Conservation (phyloP, 2,797 vertebrate genomes). For the Schizothorax lantsangensis region DNA sequence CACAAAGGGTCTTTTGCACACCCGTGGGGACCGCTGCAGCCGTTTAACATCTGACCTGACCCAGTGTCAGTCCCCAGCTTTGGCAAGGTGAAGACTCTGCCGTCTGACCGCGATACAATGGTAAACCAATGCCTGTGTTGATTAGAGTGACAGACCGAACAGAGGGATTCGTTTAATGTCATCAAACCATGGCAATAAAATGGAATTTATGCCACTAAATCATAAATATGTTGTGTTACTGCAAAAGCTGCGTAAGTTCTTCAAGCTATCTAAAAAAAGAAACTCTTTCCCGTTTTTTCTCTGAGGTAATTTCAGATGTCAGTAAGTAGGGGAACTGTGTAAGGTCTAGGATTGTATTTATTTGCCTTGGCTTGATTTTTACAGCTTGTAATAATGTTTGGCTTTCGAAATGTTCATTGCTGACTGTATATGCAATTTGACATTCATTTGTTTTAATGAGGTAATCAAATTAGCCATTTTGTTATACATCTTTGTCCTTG, state of each 20-base stretch:
- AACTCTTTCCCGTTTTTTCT: background rate
- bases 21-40: constrained; percentile 69
- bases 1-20: constrained; percentile 79
- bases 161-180: constrained; percentile 3
- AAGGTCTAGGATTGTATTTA: constrained; percentile 39
- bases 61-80: constrained; percentile 72
- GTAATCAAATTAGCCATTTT: constrained; percentile 47
- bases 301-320: constrained; percentile 36
- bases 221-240: constrained; percentile 11
- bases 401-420: constrained; percentile 44
- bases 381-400: constrained; percentile 40
- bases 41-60: constrained; percentile 80
- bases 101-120: constrained; percentile 24
- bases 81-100: constrained; percentile 64
- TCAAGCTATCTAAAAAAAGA: background rate
- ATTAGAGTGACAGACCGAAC: constrained; percentile 28
- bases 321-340: constrained; percentile 30
- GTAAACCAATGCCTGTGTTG: constrained; percentile 35
- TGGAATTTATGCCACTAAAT: background rate
- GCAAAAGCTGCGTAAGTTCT: background rate
- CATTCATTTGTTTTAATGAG: constrained; percentile 57
- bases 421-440: constrained; percentile 40
- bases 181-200: background rate
- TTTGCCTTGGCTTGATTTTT: constrained; percentile 52
- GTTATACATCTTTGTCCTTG: constrained; percentile 31